phyloP scores from a whole-genome alignment of 2,888 invertebrate species.

The Pherbina coryleti region DNA sequence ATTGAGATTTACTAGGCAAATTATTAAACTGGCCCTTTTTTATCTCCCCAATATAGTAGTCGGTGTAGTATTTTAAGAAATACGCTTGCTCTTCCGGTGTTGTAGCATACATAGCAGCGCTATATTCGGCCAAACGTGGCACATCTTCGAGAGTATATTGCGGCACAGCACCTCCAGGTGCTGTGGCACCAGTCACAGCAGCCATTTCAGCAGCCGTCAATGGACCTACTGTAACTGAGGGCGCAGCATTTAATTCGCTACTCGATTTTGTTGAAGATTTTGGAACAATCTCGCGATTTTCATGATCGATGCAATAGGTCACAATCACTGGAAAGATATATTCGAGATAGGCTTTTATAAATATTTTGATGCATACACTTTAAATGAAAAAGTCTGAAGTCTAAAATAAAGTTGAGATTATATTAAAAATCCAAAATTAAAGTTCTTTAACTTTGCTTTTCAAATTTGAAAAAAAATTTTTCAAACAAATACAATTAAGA shows the following conservation, averaged over 20 bases:
- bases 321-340: conserved; percentile 60
- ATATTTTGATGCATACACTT: too few relatives aligned
- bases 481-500: too few relatives aligned
- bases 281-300: conserved; percentile 57
- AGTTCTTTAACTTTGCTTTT: too few relatives aligned
- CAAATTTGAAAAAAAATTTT: too few relatives aligned
- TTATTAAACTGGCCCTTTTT: conserved; percentile 62
- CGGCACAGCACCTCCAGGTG: conserved; percentile 34
- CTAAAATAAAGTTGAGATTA: too few relatives aligned
- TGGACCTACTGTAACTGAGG: conserved; percentile 43
- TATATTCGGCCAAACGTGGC: conserved; percentile 81
- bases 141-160: conserved; percentile 76
- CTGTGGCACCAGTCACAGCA: conserved; percentile 7
- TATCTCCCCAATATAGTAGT: conserved; percentile 75
- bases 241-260: conserved; percentile 25
- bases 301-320: conserved; percentile 69
- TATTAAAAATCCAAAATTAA: too few relatives aligned
- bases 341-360: too few relatives aligned
- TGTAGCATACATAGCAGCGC: conserved; percentile 80
- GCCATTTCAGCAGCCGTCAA: conserved; percentile 45
- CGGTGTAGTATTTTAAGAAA: conserved; percentile 79
- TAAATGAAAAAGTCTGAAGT: too few relatives aligned
- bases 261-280: conserved; percentile 46
- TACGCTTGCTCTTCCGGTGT: conserved; percentile 79
- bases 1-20: conserved; percentile 58